Evolutionary conservation across 2,888 invertebrate genomes (phyloP).

Genomic region (Marasmarcha lunaedactyla): DNA sequence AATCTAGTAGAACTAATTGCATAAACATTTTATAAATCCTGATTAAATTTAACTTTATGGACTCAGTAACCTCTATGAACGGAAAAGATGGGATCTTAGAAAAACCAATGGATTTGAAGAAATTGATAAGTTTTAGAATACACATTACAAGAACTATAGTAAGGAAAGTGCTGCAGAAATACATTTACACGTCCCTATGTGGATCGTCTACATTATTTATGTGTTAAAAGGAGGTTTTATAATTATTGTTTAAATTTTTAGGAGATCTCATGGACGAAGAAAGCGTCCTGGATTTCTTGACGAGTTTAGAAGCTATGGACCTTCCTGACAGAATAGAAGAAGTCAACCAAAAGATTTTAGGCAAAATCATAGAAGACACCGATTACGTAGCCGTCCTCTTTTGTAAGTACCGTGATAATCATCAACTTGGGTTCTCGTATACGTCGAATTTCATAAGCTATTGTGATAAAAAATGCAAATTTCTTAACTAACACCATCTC

Average conservation of each 20-base stretch:
- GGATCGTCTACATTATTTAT: no score
- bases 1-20: no score
- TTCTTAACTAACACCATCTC: constrained; percentile 50
- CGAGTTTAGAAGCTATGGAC: constrained; percentile 95
- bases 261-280: constrained; percentile 97
- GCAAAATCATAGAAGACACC: constrained; percentile 91
- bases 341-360: constrained; percentile 90
- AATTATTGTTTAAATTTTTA: constrained; percentile 56
- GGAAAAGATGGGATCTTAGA: no score
- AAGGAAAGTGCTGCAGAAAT: no score
- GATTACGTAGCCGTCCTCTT: constrained; percentile 93
- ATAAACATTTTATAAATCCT: no score
- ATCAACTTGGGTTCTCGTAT: constrained; percentile 30
- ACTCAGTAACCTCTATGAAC: no score
- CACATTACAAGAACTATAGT: no score
- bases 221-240: no score
- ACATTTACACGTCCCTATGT: no score
- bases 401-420: constrained; percentile 78
- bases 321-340: constrained; percentile 95
- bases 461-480: constrained; percentile 47
- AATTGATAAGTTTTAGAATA: no score
- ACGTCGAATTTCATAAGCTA: constrained; percentile 41
- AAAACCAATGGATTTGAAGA: no score
- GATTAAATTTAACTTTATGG: no score
- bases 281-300: constrained; percentile 91